These are phyloP conservation scores for Dipodomys spectabilis DNA, from an alignment of 2,113 vertebrate genomes.

Conservation along the genomic window DNA sequence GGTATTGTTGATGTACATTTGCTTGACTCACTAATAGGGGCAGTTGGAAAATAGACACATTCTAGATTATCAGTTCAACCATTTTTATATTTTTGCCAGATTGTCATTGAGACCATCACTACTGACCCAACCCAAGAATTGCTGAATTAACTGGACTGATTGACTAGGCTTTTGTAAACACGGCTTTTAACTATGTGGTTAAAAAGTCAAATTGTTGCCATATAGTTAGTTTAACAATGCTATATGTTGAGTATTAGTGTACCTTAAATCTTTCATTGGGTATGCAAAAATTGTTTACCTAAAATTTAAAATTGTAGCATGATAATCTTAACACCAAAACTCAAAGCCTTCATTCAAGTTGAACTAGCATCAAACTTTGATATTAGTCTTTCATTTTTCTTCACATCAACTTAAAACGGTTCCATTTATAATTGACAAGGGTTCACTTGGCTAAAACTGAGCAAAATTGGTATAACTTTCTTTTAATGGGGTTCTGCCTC, in stretches of 20 bases:
- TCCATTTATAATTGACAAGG: conserved; percentile 62
- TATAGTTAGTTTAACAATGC: conserved; percentile 21
- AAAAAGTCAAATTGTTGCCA: conserved; percentile 39
- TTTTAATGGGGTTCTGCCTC: conserved; percentile 66
- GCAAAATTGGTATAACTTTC: conserved; percentile 73
- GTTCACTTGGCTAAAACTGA: conserved; percentile 78
- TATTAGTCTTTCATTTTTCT: conserved; percentile 42
- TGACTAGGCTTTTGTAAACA: conserved; percentile 59
- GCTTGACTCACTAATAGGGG: conserved; percentile 53
- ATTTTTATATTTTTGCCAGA: conserved; percentile 34
- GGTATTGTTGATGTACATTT: conserved; percentile 49
- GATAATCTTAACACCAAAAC: conserved; percentile 53
- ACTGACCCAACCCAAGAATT: conserved; percentile 38
- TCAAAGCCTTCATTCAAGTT: conserved; percentile 23
- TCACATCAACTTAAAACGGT: conserved; percentile 40
- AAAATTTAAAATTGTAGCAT: conserved; percentile 61
- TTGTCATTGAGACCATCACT: conserved; percentile 37
- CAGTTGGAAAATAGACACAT: conserved; percentile 56
- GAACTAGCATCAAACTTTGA: conserved; percentile 36
- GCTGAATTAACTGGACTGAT: conserved; percentile 42
- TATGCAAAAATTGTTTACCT: conserved; percentile 48
- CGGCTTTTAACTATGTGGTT: conserved; percentile 53
- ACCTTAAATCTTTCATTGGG: conserved; percentile 56
- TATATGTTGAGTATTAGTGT: conserved; percentile 52
- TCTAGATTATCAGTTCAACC: conserved; percentile 35